Evolutionary conservation across 2,888 invertebrate species (phyloP).

Genomic region (Luperina nickerlii): DNA sequence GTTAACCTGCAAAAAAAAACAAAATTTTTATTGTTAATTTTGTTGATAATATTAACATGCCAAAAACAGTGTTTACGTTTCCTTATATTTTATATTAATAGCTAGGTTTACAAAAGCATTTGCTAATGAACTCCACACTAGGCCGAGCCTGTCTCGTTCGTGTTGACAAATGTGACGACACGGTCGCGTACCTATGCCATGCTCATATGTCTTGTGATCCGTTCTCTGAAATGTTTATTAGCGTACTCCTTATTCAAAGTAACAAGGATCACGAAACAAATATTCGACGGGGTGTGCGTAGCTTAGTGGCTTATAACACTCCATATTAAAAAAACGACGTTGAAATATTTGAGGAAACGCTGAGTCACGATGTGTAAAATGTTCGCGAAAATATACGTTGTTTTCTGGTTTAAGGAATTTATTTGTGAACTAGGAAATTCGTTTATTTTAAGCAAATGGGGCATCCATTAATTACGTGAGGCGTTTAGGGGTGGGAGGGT

Average conservation of each 20-base stretch:
- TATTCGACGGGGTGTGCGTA: slow-evolving; percentile 36
- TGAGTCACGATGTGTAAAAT: slow-evolving; percentile 7
- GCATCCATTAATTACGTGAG: too few species aligned
- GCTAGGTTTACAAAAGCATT: too few species aligned
- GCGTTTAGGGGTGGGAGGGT: too few species aligned
- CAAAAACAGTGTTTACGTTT: too few species aligned
- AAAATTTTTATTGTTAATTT: neutral
- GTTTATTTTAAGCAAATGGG: neutral
- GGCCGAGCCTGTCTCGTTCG: too few species aligned
- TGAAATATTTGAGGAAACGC: slow-evolving; percentile 7
- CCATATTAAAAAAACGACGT: slow-evolving; percentile 25
- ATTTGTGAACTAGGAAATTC: neutral
- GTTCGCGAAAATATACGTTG: neutral
- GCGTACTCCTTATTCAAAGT: slow-evolving; percentile 32
- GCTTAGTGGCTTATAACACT: slow-evolving; percentile 5
- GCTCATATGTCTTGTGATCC: slow-evolving; percentile 5
- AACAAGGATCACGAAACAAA: slow-evolving; percentile 49
- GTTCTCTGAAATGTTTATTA: slow-evolving; percentile 18
- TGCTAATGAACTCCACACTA: too few species aligned
- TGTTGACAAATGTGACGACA: neutral
- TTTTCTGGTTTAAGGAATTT: slow-evolving; percentile 4
- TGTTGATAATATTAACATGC: neutral
- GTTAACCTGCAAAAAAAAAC: neutral
- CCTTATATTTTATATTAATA: too few species aligned
- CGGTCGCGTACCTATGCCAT: neutral